These are phyloP conservation scores for Anolis apletophallus DNA, from an alignment of 2,797 vertebrate genomes.

Conservation along the genomic window DNA sequence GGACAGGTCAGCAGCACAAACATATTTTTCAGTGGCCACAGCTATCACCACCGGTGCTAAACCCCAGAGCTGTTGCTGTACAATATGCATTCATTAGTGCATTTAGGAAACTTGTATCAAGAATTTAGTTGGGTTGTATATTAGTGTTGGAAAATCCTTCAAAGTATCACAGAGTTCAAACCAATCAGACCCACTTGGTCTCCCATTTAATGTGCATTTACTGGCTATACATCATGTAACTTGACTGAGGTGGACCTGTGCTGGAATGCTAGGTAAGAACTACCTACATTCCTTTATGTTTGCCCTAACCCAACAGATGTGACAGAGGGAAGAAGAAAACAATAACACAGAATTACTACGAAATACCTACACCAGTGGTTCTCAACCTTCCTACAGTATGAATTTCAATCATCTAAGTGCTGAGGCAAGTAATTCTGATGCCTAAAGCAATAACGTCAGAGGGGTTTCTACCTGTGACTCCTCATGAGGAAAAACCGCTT, in stretches of 20 bases:
- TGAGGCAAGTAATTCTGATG: conserved; percentile 12
- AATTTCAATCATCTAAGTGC: conserved; percentile 18
- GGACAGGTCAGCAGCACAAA: conserved; percentile 27
- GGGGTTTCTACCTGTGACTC: neutral
- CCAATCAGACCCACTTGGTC: neutral
- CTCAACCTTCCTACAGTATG: neutral
- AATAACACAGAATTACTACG: neutral
- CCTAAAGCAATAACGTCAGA: conserved; percentile 3
- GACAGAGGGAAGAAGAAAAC: neutral
- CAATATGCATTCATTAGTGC: neutral
- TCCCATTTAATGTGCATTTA: neutral
- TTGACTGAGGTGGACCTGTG: neutral
- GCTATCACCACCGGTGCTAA: neutral
- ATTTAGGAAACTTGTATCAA: neutral
- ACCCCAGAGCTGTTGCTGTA: neutral
- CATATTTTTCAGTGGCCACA: neutral
- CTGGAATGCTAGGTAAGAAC: neutral
- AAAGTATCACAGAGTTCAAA: neutral
- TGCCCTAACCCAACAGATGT: neutral
- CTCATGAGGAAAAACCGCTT: too few species aligned
- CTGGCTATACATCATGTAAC: too few species aligned
- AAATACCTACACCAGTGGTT: too few species aligned
- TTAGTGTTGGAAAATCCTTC: neutral
- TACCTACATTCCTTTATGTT: neutral
- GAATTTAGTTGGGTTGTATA: neutral